Base-by-base conservation (phyloP, 2,113 vertebrate genomes). In the Hemibates koningsi region DNA sequence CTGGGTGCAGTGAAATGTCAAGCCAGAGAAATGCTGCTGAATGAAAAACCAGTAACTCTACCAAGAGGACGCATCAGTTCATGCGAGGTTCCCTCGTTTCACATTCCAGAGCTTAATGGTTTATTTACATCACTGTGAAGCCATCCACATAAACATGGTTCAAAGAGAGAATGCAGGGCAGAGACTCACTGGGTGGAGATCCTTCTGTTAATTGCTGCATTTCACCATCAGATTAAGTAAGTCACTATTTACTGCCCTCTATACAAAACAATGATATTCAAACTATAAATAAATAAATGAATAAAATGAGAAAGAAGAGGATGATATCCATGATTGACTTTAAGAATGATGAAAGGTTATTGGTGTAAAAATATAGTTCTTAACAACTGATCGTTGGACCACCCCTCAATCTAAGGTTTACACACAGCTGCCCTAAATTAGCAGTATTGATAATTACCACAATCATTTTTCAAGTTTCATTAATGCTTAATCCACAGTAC, bases 91-190 rank as follows among this genome's bases (percentile, higher is more conserved):
- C 52, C 32, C 53, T 90, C 81, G 80, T 90, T 89, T 83, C 4
- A 9, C 59, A 73, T 89, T 88, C 90, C 90, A 68, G 21, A 93
- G 87, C 83, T 80, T 84, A 93, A 81, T 86, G 78, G 91, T 91
- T 93, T 93, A 84, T 94, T 94, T 93, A 88, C 88, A 36, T 8
- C 6, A 11, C n/a, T 9, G 38, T 41, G 80, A 82, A 86, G 80
- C 78, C 19, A 11, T 9, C 85, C 88, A 71, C 82, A 88, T 48
- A 86, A 54, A 27, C 57, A 3, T 19, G 82, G 82, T 90, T 92
- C 92, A 92, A 89, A 90, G 91, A 71, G n/a, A 84, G 82, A 52
- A 59, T 11, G 81, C 83, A 41, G 82, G 87, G 80, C 84, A 45
- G 80, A 50, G 80, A 71, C 82, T 61, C 36, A 3, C 89, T 76